Base-by-base conservation (phyloP, 2,888 invertebrate species). In the Acanthosepion lycidas region DNA sequence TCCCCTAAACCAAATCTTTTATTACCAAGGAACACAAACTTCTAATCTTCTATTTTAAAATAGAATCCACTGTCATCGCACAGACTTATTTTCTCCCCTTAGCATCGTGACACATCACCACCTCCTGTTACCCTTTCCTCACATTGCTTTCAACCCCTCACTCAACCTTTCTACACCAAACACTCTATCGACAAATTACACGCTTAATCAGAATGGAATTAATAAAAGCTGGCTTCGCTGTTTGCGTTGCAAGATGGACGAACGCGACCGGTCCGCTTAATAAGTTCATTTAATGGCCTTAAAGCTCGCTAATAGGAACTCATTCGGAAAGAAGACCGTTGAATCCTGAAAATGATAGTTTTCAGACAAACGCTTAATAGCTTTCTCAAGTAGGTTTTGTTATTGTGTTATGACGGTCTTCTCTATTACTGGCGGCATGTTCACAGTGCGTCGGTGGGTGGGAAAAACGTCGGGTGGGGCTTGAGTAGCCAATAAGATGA, bases 221-320 rank as follows among this genome's bases (percentile, higher is more conserved):
- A 78, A 78, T 78, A 78, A 78, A 78, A 78, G n/a, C n/a, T 78
- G 78, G 78, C 78, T 78, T 78, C n/a, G 12, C n/a, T 78, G 78
- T 78, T 78, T 78, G 78, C 78, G 28, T 78, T 78, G n/a, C 78
- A 78, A 78, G n/a, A 78, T 78, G 78, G 78, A 28, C 78, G 78
- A n/a, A 9, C 78, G 78, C 78, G 78, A n/a, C 78, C n/a, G 78
- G 78, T 8, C n/a, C 12, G 78, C 78, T 78, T n/a, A 78, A 78
- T 78, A 78, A 78, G 78, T 78, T 78, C 78, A 78, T n/a, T 78
- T 28, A 78, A 78, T 78, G 78, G 78, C n/a, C 78, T 28, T n/a
- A 78, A 78, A 78, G 78, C 78, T 78, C 78, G 78, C 78, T 78
- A 78, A 78, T 78, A 78, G 78, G n/a, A 78, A 78, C 78, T 78